Conservation (phyloP, 2,888 invertebrate genomes). For the Nephrotoma appendiculata region DNA sequence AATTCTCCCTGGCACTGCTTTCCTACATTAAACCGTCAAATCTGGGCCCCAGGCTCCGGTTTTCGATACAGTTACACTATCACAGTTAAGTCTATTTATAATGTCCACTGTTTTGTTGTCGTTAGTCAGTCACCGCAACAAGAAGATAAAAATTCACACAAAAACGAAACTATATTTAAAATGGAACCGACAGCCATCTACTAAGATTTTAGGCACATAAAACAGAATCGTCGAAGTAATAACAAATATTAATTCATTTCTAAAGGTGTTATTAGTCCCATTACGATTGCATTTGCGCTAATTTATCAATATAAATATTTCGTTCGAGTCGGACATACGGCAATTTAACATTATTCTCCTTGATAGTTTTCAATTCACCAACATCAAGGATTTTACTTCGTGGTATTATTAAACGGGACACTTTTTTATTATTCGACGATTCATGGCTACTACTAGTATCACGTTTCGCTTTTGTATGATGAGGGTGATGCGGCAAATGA, state of each 20-base stretch:
- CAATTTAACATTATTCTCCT: not conserved
- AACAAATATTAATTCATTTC: not conserved
- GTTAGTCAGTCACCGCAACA: too few relatives aligned
- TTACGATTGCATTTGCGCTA: not conserved
- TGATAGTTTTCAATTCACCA: not conserved
- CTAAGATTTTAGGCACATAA: not conserved
- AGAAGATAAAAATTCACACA: not conserved
- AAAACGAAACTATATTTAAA: not conserved
- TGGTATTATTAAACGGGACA: not conserved
- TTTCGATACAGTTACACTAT: too few relatives aligned
- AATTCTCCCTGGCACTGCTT: too few relatives aligned
- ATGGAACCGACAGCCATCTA: not conserved
- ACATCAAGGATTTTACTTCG: constrained; percentile 1
- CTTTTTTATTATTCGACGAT: not conserved
- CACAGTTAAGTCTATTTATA: too few relatives aligned
- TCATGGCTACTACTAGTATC: not conserved
- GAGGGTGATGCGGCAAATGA: not conserved
- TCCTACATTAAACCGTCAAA: too few relatives aligned
- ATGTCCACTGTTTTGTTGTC: too few relatives aligned
- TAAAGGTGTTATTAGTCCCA: too few relatives aligned
- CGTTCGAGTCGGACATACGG: constrained; percentile 3
- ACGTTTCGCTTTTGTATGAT: not conserved
- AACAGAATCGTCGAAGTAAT: not conserved
- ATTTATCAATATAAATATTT: constrained; percentile 5
- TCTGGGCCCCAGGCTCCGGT: too few relatives aligned